Percentiles rank a stretch among this genome's conserved stretches.
Conservation (phyloP, 1,140 invertebrate genomes). For the Bombus superbus region DNA sequence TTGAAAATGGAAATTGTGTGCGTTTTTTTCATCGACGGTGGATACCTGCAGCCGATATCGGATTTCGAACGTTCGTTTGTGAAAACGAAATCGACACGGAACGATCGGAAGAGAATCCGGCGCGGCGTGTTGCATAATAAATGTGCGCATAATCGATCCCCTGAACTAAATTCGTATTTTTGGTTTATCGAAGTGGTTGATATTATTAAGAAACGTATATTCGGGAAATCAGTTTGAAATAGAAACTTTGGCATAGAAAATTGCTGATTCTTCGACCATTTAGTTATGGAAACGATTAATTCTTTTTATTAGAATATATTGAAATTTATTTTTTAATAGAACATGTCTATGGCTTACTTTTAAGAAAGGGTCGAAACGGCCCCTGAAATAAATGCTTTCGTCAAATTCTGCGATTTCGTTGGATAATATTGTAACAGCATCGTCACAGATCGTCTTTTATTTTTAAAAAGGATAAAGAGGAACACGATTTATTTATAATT, state of each 20-base stretch:
- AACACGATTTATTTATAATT: not conserved
- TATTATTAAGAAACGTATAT: too few species aligned
- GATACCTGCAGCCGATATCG: constrained; percentile 55
- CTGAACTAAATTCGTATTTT: too few species aligned
- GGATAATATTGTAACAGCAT: too few species aligned
- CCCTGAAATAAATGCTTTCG: too few species aligned
- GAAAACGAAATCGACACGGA: not conserved
- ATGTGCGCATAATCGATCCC: not conserved
- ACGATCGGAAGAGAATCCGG: too few species aligned
- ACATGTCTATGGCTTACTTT: too few species aligned
- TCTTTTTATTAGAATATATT: too few species aligned
- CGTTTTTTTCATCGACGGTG: constrained; percentile 39
- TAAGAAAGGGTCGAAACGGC: too few species aligned
- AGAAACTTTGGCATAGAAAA: not conserved
- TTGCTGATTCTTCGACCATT: not conserved
- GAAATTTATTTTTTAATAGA: too few species aligned
- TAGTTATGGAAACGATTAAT: not conserved
- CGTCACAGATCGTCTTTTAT: not conserved
- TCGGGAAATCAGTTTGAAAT: not conserved
- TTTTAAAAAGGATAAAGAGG: not conserved
- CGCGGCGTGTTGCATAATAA: constrained; percentile 35
- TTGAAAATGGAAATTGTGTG: constrained; percentile 10
- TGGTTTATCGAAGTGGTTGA: too few species aligned
- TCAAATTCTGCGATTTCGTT: too few species aligned
- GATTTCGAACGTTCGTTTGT: constrained; percentile 46